Conservation (phyloP, 53 echinoderm and acorn worm species). For the Paracentrotus lividus region DNA sequence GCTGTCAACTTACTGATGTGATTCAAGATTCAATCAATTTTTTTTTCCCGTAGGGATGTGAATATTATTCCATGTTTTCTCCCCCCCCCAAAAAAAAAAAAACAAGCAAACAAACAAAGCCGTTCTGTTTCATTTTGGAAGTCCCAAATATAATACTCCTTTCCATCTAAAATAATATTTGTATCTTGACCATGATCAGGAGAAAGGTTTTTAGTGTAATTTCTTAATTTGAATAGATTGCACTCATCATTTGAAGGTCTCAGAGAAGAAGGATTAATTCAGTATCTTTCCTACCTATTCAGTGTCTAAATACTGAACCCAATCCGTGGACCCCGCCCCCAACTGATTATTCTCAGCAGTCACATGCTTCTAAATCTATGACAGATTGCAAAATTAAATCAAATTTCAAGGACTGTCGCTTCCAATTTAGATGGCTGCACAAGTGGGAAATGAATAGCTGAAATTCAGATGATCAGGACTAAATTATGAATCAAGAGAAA, state of each 20-base stretch:
- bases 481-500: neutral
- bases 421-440: neutral
- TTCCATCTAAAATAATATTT: neutral
- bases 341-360: slow-evolving; percentile 22
- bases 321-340: slow-evolving; percentile 26
- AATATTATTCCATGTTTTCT: no score
- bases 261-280: neutral
- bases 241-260: neutral
- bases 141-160: neutral
- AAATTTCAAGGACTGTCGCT: slow-evolving; percentile 29
- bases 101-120: no score
- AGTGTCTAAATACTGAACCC: neutral
- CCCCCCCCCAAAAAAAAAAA: no score
- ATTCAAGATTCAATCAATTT: no score
- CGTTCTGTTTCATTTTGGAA: no score
- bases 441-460: neutral
- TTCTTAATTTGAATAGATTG: neutral
- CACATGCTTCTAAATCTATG: neutral
- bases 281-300: neutral
- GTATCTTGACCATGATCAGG: neutral
- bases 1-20: no score
- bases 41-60: no score
- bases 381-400: slow-evolving; percentile 47
- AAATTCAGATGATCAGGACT: neutral
- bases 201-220: neutral